Percentiles rank a stretch among this genome's conserved stretches.
These are phyloP conservation scores for Lacerta agilis DNA, from an alignment of 2,797 vertebrate genomes.

Conservation along the genomic window DNA sequence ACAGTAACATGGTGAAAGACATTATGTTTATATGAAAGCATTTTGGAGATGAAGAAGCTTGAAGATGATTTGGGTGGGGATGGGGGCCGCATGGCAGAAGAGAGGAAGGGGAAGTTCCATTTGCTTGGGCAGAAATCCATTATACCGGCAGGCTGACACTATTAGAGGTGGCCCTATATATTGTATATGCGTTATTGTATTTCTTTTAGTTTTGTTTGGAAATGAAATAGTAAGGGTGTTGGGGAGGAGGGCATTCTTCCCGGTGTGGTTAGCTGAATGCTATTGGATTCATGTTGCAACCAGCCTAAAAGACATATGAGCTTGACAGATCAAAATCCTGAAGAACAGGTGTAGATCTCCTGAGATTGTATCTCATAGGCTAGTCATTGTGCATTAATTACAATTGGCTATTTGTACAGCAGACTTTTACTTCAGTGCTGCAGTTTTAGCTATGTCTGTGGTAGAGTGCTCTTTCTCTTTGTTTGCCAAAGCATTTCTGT, in stretches of 20 bases:
- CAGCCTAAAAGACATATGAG: constrained; percentile 51
- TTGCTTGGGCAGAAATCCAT: constrained; percentile 31
- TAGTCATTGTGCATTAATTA: constrained; percentile 68
- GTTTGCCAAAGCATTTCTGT: constrained; percentile 20
- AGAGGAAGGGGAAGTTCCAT: constrained; percentile 6
- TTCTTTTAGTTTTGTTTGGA: constrained; percentile 40
- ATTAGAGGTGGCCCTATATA: no score
- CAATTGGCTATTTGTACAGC: constrained; percentile 68
- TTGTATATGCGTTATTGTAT: background rate
- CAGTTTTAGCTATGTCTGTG: constrained; percentile 64
- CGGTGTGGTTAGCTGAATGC: constrained; percentile 51
- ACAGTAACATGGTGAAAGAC: background rate
- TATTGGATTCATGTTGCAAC: constrained; percentile 49
- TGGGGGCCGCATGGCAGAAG: background rate
- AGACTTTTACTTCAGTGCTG: constrained; percentile 59
- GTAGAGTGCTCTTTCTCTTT: constrained; percentile 42
- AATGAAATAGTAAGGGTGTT: background rate
- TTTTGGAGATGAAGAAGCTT: constrained; percentile 17
- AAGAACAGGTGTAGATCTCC: constrained; percentile 67
- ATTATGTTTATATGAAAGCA: constrained; percentile 30
- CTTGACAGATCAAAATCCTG: constrained; percentile 64
- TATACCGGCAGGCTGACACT: background rate
- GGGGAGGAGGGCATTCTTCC: constrained; percentile 52
- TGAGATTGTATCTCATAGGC: constrained; percentile 69
- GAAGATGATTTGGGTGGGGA: no score